phyloP scores from a whole-genome alignment of 2,888 invertebrate species.

The Drosophila tanythrix region DNA sequence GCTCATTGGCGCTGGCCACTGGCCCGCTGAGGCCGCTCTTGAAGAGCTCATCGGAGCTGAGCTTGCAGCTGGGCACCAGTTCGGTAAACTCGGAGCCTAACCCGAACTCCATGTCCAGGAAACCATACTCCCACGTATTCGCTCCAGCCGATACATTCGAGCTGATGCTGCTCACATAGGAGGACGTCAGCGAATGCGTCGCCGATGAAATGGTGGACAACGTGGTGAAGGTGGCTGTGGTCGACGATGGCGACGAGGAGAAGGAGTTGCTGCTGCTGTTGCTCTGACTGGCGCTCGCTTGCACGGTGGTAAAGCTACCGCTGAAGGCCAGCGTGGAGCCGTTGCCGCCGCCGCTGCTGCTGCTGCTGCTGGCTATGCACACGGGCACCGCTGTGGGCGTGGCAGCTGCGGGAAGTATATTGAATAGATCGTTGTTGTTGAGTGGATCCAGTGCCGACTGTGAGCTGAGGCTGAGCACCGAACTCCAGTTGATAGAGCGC shows the following conservation, averaged over 20 bases:
- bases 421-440: constrained; percentile 91
- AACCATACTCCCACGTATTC: constrained; percentile 84
- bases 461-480: constrained; percentile 93
- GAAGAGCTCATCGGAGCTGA: constrained; percentile 86
- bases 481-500: constrained; percentile 95
- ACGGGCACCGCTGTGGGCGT: constrained; percentile 81
- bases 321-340: constrained; percentile 78
- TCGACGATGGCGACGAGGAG: constrained; percentile 58
- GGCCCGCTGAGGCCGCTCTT: constrained; percentile 84
- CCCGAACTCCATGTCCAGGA: constrained; percentile 86
- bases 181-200: constrained; percentile 83
- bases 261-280: constrained; percentile 42
- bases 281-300: constrained; percentile 52
- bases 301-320: constrained; percentile 82
- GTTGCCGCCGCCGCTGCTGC: constrained; percentile 17
- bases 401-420: constrained; percentile 81
- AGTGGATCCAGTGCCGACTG: constrained; percentile 94
- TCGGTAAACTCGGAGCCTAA: constrained; percentile 86
- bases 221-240: constrained; percentile 83
- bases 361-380: constrained; percentile 46
- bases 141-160: constrained; percentile 74
- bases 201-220: constrained; percentile 83
- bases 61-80: constrained; percentile 86
- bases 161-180: constrained; percentile 82
- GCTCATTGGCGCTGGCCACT: constrained; percentile 84